phyloP scores from a whole-genome alignment of 2,888 invertebrate genomes.

The Scaptomyza reducta region DNA sequence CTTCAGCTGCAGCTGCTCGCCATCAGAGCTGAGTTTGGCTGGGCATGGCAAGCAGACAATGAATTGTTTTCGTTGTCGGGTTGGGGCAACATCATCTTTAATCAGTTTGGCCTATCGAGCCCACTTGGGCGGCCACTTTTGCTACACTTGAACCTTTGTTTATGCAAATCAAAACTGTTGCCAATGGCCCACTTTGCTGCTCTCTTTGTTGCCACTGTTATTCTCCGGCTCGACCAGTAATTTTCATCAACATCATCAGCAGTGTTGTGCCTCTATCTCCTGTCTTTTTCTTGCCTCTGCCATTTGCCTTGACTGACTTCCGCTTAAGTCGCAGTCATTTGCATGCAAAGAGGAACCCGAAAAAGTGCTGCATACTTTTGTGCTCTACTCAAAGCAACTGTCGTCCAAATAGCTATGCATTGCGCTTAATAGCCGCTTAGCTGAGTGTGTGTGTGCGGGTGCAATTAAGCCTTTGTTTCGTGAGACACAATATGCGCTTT shows the following conservation, averaged over 20 bases:
- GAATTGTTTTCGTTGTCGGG: conserved; percentile 1
- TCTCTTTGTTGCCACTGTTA: conserved; percentile 33
- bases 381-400: conserved; percentile 61
- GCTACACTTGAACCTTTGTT: conserved; percentile 76
- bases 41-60: background rate
- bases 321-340: conserved; percentile 36
- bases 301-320: conserved; percentile 56
- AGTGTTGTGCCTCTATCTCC: background rate
- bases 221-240: conserved; percentile 33
- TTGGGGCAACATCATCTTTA: conserved; percentile 52
- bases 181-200: conserved; percentile 70
- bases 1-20: conserved; percentile 27
- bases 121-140: conserved; percentile 69
- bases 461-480: conserved; percentile 72
- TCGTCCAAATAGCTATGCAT: conserved; percentile 64
- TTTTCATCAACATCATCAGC: conserved; percentile 50
- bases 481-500: conserved; percentile 37
- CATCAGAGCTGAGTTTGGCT: conserved; percentile 19
- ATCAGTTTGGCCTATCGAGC: conserved; percentile 66
- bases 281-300: background rate
- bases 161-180: conserved; percentile 76
- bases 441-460: conserved; percentile 25
- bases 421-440: conserved; percentile 68
- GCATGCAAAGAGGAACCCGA: conserved; percentile 13
- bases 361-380: conserved; percentile 60